These are phyloP conservation scores for Philotrypesis tridentata DNA, from an alignment of 1,140 invertebrate genomes.

Conservation along the genomic window DNA sequence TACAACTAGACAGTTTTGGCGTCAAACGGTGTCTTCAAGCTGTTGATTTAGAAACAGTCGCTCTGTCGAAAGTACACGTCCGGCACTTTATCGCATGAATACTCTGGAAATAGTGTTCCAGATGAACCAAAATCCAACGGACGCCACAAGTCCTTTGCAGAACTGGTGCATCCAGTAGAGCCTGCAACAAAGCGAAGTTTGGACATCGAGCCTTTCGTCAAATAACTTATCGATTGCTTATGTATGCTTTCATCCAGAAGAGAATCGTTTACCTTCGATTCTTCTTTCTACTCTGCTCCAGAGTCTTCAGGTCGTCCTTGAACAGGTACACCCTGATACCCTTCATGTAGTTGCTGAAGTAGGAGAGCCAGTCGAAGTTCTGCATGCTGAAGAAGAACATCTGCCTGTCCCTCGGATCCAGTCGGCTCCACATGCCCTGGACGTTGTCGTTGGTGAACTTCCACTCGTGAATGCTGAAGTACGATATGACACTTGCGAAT, in stretches of 20 bases:
- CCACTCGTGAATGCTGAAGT: constrained; percentile 84
- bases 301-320: constrained; percentile 80
- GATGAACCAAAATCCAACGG: constrained; percentile 56
- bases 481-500: constrained; percentile 80
- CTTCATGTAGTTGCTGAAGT: constrained; percentile 78
- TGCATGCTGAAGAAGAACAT: constrained; percentile 82
- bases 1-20: not conserved
- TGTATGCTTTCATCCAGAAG: too few relatives aligned
- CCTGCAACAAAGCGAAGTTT: constrained; percentile 68
- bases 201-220: too few relatives aligned
- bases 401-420: constrained; percentile 76
- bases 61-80: not conserved
- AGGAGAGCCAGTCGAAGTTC: constrained; percentile 80
- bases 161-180: constrained; percentile 73
- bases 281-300: constrained; percentile 76
- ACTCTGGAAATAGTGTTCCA: constrained; percentile 52
- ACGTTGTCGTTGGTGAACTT: constrained; percentile 81
- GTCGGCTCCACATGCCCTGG: constrained; percentile 73
- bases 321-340: constrained; percentile 81
- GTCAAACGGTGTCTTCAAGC: constrained; percentile 5
- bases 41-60: constrained; percentile 13
- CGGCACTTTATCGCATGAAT: constrained; percentile 15
- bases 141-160: constrained; percentile 59
- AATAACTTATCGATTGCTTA: too few relatives aligned
- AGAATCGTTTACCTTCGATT: constrained; percentile 75